Evolutionary conservation across 64 coral and sea anemone species (phyloP), one percentile per base, ranked within the genome.

Genomic region (Astreopora myriophthalma): DNA sequence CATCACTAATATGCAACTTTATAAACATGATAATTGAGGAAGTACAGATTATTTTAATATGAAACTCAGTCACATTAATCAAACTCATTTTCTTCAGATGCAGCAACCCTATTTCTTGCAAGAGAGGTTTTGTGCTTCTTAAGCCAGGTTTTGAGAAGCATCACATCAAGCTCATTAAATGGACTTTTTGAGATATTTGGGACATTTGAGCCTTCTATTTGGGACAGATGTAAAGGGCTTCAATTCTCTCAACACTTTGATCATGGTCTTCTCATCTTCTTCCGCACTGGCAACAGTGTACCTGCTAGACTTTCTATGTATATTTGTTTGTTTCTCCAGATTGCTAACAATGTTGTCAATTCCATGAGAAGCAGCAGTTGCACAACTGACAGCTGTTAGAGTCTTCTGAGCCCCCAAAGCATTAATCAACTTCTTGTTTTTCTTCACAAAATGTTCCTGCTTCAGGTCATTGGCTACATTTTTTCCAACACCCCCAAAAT

Each of bases 401-500:
- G 62, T 87, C 44, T 86, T 86, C 19, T 86, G 63, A 40, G 63
- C 65, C 63, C 84, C 63, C 27, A 65, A 44, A 16, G 17, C 32
- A 66, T 23, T 86, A 71, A 86, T 66, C 20, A 71, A 46, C 36
- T 69, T 71, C 36, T 86, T 86, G 19, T 86, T 72, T 35, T 39
- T 80, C 27, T 73, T 82, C 5, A 88, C 77, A 49, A 71, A 35
- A 65, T 68, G 73, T 26, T 94, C 92, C 61, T 88, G 87, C 75
- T 71, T 88, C 24, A 94, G 52, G n/a, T 94, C 85, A 84, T 88
- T 88, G 2, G 92, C 92, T 44, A 67, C 77, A 55, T 94, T 94
- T 3, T 48, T 13, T 5, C 75, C 92, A 22, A 51, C 62, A 22
- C 92, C 92, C 23, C 85, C 92, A 32, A 61, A 70, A 12, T 44